A percentile compares a stretch with the other conserved stretches of the same genome.
Conservation (phyloP, 2,888 invertebrate genomes). For the Agriopis aurantiaria region DNA sequence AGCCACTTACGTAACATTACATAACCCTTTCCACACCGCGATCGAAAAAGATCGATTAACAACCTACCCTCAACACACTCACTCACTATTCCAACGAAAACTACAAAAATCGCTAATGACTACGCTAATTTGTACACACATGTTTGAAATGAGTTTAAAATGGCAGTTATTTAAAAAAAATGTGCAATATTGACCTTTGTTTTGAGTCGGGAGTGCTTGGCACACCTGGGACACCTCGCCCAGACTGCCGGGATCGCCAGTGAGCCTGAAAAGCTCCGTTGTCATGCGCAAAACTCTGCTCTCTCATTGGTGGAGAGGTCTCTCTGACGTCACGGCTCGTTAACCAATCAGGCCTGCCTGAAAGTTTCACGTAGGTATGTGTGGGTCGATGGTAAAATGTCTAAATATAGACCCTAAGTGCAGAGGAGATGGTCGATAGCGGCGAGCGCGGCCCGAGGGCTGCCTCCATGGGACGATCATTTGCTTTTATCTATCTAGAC, state of each 20-base stretch:
- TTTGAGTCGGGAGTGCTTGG: conserved; percentile 71
- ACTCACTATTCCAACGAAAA: conserved; percentile 21
- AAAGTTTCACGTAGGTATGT: conserved; percentile 83
- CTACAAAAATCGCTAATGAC: conserved; percentile 29
- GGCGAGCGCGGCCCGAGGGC: conserved; percentile 21
- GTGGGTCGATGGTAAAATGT: conserved; percentile 67
- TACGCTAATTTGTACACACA: conserved; percentile 57
- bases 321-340: conserved; percentile 74
- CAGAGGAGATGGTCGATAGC: conserved; percentile 51
- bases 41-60: conserved; percentile 28
- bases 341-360: conserved; percentile 71
- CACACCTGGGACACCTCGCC: conserved; percentile 82
- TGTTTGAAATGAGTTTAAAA: conserved; percentile 36
- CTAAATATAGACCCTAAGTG: conserved; percentile 76
- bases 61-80: conserved; percentile 23
- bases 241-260: conserved; percentile 71
- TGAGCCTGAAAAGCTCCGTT: conserved; percentile 64
- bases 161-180: conserved; percentile 40
- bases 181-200: conserved; percentile 74
- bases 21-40: conserved; percentile 43
- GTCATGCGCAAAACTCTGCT: conserved; percentile 70
- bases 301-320: conserved; percentile 69
- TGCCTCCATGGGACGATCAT: conserved; percentile 18
- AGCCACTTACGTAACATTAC: conserved; percentile 44
- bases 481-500: conserved; percentile 21